These are phyloP conservation scores for Archips crataeganus DNA, from an alignment of 2,888 invertebrate genomes.

Conservation along the genomic window DNA sequence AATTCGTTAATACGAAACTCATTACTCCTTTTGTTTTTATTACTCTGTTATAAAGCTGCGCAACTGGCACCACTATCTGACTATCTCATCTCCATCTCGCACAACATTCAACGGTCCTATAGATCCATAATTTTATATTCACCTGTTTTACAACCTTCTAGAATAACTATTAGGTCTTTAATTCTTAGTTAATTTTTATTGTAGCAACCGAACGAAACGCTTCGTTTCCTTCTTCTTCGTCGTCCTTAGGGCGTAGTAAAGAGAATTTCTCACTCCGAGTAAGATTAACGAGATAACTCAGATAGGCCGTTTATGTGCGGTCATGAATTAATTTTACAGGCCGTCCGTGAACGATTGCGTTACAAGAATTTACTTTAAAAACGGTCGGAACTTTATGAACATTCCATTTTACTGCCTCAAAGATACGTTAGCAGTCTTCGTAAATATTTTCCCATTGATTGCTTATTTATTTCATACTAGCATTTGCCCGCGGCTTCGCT, in stretches of 20 bases:
- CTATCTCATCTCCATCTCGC: no score
- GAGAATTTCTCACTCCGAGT: constrained; percentile 54
- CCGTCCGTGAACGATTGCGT: constrained; percentile 36
- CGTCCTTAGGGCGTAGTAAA: constrained; percentile 58
- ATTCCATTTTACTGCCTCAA: neutral
- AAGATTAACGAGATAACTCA: constrained; percentile 61
- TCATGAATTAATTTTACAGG: constrained; percentile 59
- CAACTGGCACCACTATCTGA: neutral
- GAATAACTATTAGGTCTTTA: neutral
- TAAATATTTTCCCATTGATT: neutral
- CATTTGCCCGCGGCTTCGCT: no score
- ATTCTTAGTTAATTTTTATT: neutral
- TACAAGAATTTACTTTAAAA: constrained; percentile 4
- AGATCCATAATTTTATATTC: neutral
- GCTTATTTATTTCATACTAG: neutral
- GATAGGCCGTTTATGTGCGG: constrained; percentile 54
- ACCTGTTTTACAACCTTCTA: neutral
- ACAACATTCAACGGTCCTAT: neutral
- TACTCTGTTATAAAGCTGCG: neutral
- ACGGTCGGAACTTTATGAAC: constrained; percentile 8
- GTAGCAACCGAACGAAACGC: constrained; percentile 3
- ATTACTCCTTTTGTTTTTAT: neutral
- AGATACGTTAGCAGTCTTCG: neutral
- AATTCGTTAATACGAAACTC: neutral
- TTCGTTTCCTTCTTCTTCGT: constrained; percentile 41